A percentile compares a stretch with the other conserved stretches of the same genome.
phyloP scores from a whole-genome alignment of 2,113 vertebrate species.

The Balaenoptera acutorostrata region DNA sequence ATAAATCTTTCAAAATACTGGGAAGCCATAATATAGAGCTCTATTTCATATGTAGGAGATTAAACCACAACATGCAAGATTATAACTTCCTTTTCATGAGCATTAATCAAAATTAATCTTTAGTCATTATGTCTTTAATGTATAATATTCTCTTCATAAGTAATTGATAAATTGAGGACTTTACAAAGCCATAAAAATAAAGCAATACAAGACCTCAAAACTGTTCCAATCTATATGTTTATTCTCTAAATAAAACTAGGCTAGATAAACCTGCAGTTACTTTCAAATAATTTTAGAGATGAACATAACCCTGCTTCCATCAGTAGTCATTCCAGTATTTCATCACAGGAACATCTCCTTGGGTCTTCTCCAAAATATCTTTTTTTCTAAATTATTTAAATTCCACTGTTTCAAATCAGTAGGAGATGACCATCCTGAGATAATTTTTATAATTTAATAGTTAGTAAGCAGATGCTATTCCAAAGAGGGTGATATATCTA shows the following conservation, averaged over 20 bases:
- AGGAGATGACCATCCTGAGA: neutral
- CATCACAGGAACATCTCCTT: neutral
- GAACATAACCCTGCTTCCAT: neutral
- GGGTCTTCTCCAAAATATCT: neutral
- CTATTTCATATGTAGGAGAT: neutral
- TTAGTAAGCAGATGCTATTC: neutral
- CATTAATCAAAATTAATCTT: neutral
- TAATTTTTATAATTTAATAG: constrained; percentile 1
- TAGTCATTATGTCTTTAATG: neutral
- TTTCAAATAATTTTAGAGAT: neutral
- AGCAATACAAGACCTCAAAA: neutral
- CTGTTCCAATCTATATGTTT: neutral
- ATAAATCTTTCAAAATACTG: neutral
- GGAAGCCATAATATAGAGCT: neutral
- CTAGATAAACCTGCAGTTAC: neutral
- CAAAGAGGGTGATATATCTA: neutral
- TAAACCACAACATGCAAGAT: neutral
- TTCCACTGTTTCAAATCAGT: neutral
- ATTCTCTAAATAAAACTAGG: neutral
- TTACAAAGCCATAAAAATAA: neutral
- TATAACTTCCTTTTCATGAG: neutral
- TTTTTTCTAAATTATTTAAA: neutral
- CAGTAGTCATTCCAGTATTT: neutral
- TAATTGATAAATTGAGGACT: neutral
- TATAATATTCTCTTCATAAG: neutral